These are phyloP conservation scores for Drosophila ustulata DNA, from an alignment of 2,888 invertebrate species.

Conservation along the genomic window DNA sequence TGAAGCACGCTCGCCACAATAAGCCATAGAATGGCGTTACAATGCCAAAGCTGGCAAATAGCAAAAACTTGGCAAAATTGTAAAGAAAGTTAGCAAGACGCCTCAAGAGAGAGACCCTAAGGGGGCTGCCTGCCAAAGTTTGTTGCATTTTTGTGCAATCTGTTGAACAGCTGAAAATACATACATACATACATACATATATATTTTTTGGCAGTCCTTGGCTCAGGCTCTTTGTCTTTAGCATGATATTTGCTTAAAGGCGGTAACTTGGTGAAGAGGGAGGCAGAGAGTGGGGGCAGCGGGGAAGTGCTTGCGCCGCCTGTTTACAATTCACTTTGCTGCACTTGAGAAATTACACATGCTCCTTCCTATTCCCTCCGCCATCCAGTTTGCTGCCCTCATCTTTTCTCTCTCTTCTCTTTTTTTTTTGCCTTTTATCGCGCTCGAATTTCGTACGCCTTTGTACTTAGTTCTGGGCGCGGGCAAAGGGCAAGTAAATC, in stretches of 20 bases:
- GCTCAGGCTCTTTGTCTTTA: conserved; percentile 36
- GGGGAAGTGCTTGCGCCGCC: conserved; percentile 25
- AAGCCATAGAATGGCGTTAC: conserved; percentile 63
- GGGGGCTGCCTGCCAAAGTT: conserved; percentile 27
- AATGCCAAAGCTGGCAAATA: conserved; percentile 69
- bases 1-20: conserved; percentile 32
- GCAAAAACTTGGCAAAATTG: conserved; percentile 58
- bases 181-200: background rate
- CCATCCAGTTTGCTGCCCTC: too few relatives aligned
- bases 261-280: conserved; percentile 2
- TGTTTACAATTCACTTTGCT: conserved; percentile 76
- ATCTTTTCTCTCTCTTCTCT: background rate
- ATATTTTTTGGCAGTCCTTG: conserved; percentile 33
- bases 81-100: conserved; percentile 29
- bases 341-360: conserved; percentile 80
- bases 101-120: conserved; percentile 2
- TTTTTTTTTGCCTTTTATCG: conserved; percentile 45
- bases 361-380: conserved; percentile 14
- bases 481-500: conserved; percentile 70
- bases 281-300: background rate
- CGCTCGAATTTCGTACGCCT: conserved; percentile 68
- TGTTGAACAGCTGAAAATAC: conserved; percentile 57
- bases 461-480: conserved; percentile 34
- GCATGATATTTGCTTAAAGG: conserved; percentile 48
- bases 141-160: conserved; percentile 66